Percentiles rank a stretch among this genome's conserved stretches.
These are phyloP conservation scores for Sparus aurata DNA, from an alignment of 2,797 vertebrate genomes.

Conservation along the genomic window DNA sequence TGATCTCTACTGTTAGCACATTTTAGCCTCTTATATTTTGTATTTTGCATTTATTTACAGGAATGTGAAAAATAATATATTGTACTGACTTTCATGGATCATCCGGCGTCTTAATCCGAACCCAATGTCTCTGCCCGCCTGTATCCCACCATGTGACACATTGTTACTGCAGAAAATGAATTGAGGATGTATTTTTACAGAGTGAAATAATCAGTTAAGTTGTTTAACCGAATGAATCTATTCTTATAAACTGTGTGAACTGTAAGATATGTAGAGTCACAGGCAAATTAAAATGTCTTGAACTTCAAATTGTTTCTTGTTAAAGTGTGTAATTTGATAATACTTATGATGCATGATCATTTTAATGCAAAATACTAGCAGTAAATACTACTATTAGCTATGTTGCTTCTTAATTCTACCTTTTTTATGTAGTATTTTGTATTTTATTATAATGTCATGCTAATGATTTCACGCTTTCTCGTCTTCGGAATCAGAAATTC, in stretches of 20 bases:
- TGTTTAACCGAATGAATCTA: slow-evolving; percentile 66
- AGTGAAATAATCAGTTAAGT: slow-evolving; percentile 42
- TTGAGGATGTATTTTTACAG: slow-evolving; percentile 38
- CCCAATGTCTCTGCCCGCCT: not conserved
- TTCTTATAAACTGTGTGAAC: slow-evolving; percentile 62
- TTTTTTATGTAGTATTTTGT: not conserved
- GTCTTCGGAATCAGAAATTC: too few species aligned
- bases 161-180: not conserved
- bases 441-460: not conserved
- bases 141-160: slow-evolving; percentile 13
- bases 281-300: slow-evolving; percentile 58
- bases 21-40: slow-evolving; percentile 46
- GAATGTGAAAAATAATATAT: slow-evolving; percentile 75
- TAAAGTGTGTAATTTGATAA: slow-evolving; percentile 7
- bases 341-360: not conserved
- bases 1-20: slow-evolving; percentile 14
- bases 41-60: slow-evolving; percentile 57
- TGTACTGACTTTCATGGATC: slow-evolving; percentile 28
- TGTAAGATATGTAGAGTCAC: slow-evolving; percentile 56
- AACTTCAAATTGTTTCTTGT: slow-evolving; percentile 18
- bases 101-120: too few species aligned
- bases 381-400: not conserved
- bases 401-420: not conserved
- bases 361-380: not conserved
- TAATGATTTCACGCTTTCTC: not conserved